Percentiles rank a stretch among this genome's conserved stretches.
Evolutionary conservation across 2,888 invertebrate genomes (phyloP).

Genomic region (Macrophya alboannulata): DNA sequence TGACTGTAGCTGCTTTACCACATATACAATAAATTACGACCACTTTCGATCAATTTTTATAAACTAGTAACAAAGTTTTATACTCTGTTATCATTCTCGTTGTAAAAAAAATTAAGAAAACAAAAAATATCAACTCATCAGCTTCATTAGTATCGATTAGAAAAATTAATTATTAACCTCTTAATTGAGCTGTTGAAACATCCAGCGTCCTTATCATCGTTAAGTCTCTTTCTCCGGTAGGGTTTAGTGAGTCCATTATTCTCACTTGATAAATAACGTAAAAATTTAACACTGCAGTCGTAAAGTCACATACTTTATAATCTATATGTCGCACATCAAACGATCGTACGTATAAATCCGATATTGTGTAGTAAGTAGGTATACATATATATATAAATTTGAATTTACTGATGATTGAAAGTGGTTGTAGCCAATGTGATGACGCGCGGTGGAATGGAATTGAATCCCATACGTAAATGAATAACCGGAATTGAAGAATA

Average conservation of each 20-base stretch:
- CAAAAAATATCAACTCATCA: no score
- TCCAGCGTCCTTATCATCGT: slow-evolving; percentile 7
- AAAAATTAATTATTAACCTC: neutral
- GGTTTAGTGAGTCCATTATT: neutral
- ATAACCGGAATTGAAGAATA: neutral
- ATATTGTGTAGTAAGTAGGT: neutral
- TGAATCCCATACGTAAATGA: neutral
- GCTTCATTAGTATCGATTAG: neutral
- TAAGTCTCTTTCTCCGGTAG: neutral
- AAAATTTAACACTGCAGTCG: neutral
- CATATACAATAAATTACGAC: no score
- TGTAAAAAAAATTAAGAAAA: no score
- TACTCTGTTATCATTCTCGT: no score
- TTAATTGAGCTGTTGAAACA: neutral
- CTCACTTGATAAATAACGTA: neutral
- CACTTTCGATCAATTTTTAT: no score
- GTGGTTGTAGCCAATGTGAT: no score
- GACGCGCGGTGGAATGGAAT: no score
- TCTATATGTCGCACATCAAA: neutral
- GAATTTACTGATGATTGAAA: neutral
- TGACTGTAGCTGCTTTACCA: no score
- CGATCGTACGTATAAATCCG: neutral
- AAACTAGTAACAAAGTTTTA: no score
- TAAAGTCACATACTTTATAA: neutral
- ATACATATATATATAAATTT: neutral